Conservation (phyloP, 30 jellyfish, hydroid and myxozoan genomes). For the Aurelia sp. region DNA sequence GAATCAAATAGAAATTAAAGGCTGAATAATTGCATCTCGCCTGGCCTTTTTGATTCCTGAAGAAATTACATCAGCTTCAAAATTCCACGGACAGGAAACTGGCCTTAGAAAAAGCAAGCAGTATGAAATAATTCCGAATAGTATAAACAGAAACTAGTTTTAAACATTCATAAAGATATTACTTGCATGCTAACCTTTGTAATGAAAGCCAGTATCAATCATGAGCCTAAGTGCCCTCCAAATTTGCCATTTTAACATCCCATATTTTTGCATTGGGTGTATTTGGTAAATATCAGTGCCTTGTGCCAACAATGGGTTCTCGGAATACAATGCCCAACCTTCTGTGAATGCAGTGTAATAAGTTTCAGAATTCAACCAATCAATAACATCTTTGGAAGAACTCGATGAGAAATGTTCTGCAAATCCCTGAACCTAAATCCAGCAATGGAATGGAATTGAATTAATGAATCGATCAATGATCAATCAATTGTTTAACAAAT, state of each 20-base stretch:
- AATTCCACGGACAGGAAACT: no score
- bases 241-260: constrained; percentile 96
- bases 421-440: constrained; percentile 90
- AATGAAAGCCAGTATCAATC: constrained; percentile 95
- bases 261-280: constrained; percentile 80
- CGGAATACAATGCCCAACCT: constrained; percentile 99
- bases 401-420: constrained; percentile 83
- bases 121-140: no score
- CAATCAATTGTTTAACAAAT: no score
- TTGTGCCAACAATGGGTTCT: constrained; percentile 90
- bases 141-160: no score
- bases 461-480: no score
- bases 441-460: no score
- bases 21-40: no score
- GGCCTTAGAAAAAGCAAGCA: no score
- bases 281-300: constrained; percentile 81
- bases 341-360: constrained; percentile 97
- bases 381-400: constrained; percentile 79
- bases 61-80: no score
- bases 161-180: no score
- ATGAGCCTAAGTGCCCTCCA: constrained; percentile 96
- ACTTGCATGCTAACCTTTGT: constrained; percentile 51
- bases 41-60: no score
- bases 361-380: constrained; percentile 86
- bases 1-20: no score